Conservation (phyloP, 2,113 vertebrate species). For the Leucosticte australis region DNA sequence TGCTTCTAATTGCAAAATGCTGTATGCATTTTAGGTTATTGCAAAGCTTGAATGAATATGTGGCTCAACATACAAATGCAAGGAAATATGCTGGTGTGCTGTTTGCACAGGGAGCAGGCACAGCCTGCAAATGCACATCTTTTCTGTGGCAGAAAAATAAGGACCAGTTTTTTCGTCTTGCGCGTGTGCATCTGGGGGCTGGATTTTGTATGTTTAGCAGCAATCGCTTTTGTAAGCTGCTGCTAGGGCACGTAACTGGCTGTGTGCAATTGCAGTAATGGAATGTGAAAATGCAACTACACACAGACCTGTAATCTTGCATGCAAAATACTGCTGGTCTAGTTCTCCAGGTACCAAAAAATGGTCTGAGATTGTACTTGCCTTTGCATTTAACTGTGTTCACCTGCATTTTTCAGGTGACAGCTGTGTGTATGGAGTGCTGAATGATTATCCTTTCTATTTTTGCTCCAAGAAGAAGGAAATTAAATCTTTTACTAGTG, state of each 20-base stretch:
- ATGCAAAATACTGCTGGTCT: constrained; percentile 41
- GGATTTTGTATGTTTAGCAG: constrained; percentile 59
- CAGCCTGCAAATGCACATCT: background rate
- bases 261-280: constrained; percentile 56
- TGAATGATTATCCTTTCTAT: background rate
- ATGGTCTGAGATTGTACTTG: background rate
- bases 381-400: constrained; percentile 1
- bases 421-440: background rate
- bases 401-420: constrained; percentile 22
- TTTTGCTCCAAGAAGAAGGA: constrained; percentile 15
- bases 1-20: constrained; percentile 25
- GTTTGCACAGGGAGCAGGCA: constrained; percentile 32
- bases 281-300: constrained; percentile 53
- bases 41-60: constrained; percentile 33
- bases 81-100: background rate
- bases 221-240: constrained; percentile 60
- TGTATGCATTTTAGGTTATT: constrained; percentile 1
- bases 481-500: constrained; percentile 4
- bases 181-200: constrained; percentile 10
- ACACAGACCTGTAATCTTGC: constrained; percentile 43
- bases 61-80: constrained; percentile 4
- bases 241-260: constrained; percentile 55
- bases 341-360: constrained; percentile 47
- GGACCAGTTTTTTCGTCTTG: constrained; percentile 21
- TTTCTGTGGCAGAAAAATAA: constrained; percentile 55